Base-by-base conservation (phyloP, 2,113 vertebrate species). In the Thomomys bottae region DNA sequence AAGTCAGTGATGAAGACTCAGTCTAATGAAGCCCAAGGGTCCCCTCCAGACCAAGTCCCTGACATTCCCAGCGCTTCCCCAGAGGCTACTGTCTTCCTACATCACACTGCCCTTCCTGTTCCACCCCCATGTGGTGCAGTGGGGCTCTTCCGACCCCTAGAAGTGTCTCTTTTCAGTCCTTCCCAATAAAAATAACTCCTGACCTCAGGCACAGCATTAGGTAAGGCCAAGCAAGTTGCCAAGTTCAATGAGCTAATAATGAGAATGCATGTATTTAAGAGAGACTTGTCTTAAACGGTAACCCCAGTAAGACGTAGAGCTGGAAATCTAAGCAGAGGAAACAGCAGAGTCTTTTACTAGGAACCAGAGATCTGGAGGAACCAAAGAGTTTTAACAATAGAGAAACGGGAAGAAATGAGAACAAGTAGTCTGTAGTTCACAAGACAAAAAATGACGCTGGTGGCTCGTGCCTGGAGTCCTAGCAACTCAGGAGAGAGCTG, bases 261-360 rank as follows among this genome's bases (percentile, higher is more conserved):
- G 20, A n/a, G 34, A 36, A 76, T 70, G 75, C 10, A 38, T 23
- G 59, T 30, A 73, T 63, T 72, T 45, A 49, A 67, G 77, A 59
- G 26, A 67, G 15, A 68, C 66, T 3, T 6, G 5, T 15, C 57
- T 11, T 26, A 26, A 42, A 61, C 5, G 23, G 21, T 49, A 11
- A 21, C 4, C 2, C 26, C 49, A 32, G 21, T 36, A 21, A 61
- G 21, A 21, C 7, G 45, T 0, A 0, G 34, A 23, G 26, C 42
- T 79, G 20, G 66, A 88, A 57, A 21, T 83, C 36, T 36, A 21
- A 70, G 45, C 38, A 4, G 57, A 94, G 73, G 70, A 54, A 36
- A 87, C 7, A 15, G 40, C 34, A 23, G 1, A 14, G 8, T 17
- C 30, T 24, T 30, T 40, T 84, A 64, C 36, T 28, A 38, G 70